Conservation (phyloP, 2,113 vertebrate genomes). For the Axis porcinus region DNA sequence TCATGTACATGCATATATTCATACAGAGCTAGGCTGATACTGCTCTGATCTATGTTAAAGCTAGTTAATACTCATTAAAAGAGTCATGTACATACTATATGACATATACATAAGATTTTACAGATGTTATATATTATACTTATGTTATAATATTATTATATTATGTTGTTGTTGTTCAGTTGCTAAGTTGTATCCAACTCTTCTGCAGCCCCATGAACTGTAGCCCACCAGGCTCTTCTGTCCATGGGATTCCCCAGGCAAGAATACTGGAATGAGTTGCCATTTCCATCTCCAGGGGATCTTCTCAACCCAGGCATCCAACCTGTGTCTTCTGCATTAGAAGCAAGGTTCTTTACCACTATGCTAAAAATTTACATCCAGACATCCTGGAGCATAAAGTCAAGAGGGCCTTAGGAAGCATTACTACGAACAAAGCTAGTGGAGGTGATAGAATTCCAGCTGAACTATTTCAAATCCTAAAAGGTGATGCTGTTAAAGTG, state of each 20-base stretch:
- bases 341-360: background rate
- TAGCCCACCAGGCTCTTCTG: background rate
- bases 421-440: background rate
- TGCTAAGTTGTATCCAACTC: background rate
- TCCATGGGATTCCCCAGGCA: background rate
- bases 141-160: background rate
- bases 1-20: background rate
- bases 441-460: background rate
- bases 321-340: background rate
- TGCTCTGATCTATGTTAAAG: background rate
- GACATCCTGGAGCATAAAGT: background rate
- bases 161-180: background rate
- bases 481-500: background rate
- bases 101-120: background rate
- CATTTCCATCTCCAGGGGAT: background rate
- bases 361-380: background rate
- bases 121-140: background rate
- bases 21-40: background rate
- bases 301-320: background rate
- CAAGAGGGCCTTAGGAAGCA: background rate
- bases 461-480: background rate
- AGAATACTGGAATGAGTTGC: background rate
- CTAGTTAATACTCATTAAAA: background rate
- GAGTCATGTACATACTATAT: background rate
- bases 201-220: background rate